Percentiles rank a stretch among this genome's conserved stretches.
Conservation (phyloP, 2,888 invertebrate species). For the Sabatieria punctata region DNA sequence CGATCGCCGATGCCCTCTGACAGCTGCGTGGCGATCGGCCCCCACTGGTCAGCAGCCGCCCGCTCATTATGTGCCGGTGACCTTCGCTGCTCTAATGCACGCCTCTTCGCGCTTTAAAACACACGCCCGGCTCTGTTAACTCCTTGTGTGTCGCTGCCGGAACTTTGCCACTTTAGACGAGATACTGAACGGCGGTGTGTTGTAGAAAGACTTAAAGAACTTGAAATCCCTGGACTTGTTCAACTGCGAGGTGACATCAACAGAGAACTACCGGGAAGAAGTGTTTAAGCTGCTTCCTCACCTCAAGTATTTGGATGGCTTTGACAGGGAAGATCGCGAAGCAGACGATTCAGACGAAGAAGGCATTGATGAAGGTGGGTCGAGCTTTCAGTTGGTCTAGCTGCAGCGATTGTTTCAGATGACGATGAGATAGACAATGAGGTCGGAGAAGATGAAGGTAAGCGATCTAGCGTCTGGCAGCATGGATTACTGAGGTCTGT, state of each 20-base stretch:
- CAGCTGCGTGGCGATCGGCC: too few species aligned
- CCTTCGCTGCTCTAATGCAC: too few species aligned
- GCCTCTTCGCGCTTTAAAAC: too few species aligned
- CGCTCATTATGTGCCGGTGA: too few species aligned
- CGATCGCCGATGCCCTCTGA: too few species aligned
- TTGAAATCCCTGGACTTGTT: slow-evolving; percentile 76
- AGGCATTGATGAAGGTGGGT: slow-evolving; percentile 16
- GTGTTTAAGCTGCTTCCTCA: slow-evolving; percentile 76
- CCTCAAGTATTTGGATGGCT: slow-evolving; percentile 84
- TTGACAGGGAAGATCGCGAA: slow-evolving; percentile 38
- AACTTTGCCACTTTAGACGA: slow-evolving; percentile 8
- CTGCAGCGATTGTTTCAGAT: slow-evolving; percentile 39
- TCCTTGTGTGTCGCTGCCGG: too few species aligned
- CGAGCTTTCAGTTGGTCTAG: slow-evolving; percentile 2
- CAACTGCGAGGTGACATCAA: slow-evolving; percentile 78
- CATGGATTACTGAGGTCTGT: too few species aligned
- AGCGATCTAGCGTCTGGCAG: neutral
- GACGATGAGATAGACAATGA: slow-evolving; percentile 67
- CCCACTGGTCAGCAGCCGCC: too few species aligned
- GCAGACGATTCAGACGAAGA: slow-evolving; percentile 37
- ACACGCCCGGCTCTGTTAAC: too few species aligned
- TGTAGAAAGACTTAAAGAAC: slow-evolving; percentile 61
- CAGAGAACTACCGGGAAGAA: slow-evolving; percentile 76
- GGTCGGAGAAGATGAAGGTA: slow-evolving; percentile 29
- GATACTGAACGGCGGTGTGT: slow-evolving; percentile 18